Evolutionary conservation across 1,140 invertebrate species (phyloP).

Genomic region (Listronotus bonariensis): DNA sequence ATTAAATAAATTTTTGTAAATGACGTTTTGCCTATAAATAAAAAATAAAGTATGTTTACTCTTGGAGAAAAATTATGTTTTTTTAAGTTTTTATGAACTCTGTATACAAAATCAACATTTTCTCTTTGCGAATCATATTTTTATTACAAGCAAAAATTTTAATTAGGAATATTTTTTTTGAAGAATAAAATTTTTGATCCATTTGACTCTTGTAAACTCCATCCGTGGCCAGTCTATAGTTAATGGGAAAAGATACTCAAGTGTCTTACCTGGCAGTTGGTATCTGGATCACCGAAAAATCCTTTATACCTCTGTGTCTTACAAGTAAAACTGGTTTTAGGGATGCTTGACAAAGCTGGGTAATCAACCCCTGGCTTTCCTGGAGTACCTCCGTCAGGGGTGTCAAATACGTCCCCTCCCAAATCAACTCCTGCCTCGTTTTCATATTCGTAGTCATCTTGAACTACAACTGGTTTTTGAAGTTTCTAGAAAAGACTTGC

Average conservation of each 20-base stretch:
- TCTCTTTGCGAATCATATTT: too few species aligned
- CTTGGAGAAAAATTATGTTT: too few species aligned
- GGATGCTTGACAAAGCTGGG: conserved; percentile 76
- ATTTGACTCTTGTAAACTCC: too few species aligned
- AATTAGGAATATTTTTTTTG: too few species aligned
- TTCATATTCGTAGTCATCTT: conserved; percentile 40
- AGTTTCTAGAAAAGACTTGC: conserved; percentile 45
- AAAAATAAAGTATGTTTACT: too few species aligned
- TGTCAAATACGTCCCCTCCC: conserved; percentile 32
- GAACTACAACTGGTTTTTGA: conserved; percentile 51
- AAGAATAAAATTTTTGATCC: too few species aligned
- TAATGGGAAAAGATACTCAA: background rate
- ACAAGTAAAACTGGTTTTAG: conserved; percentile 79
- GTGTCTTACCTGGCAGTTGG: conserved; percentile 75
- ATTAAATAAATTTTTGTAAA: too few species aligned
- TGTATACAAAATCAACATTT: too few species aligned
- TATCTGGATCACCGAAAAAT: conserved; percentile 87
- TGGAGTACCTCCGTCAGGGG: conserved; percentile 68
- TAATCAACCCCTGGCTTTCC: conserved; percentile 83
- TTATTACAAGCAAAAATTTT: too few species aligned
- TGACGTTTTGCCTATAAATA: too few species aligned
- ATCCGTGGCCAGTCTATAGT: too few species aligned
- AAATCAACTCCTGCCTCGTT: conserved; percentile 44
- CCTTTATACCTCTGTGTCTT: conserved; percentile 85
- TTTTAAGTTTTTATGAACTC: too few species aligned